Evolutionary conservation across 2,888 invertebrate species (phyloP), one percentile per base, ranked within the genome.

Genomic region (Drosophila colorata): DNA sequence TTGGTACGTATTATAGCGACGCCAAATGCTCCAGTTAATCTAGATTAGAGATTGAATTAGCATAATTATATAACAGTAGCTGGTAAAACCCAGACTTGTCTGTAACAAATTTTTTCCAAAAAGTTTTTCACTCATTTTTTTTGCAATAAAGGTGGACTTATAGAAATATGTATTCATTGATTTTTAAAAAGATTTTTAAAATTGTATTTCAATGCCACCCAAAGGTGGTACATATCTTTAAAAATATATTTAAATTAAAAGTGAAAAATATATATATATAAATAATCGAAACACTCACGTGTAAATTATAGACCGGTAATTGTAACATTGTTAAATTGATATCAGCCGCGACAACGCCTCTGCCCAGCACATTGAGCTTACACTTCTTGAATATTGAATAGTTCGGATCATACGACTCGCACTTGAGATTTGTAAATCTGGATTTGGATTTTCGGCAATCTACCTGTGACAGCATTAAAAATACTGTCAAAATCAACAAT

Each of bases 351-450:
- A 70, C 55, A 1, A 80, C n/a, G 3, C 61, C 81, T 28, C 79
- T 49, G 8, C 67, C 78, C 0, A 84, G 20, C 3, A 80, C 23
- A 13, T 65, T 83, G 0, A 80, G 69, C 9, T 61, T 64, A 13
- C 85, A 80, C 5, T 31, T 69, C 1, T 47, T 44, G 31, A 75
- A 61, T 13, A 11, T 3, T 0, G 49, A 14, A 8, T 52, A 79
- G 0, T 49, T 14, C 0, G 6, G 38, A 44, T 61, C 60, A 11
- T 28, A 60, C 4, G 55, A 33, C 3, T 52, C 33, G 16, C 77
- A 80, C 23, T 58, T 52, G 1, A 83, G 16, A 16, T 80, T 80
- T 23, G 63, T 80, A 11, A 80, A 77, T 38, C 84, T 31, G 0
- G 78, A 80, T 1, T 13, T 48, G 0, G 67, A 35, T 2, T 43